Conservation (phyloP, 2,888 invertebrate genomes). For the Ethmia dodecea region DNA sequence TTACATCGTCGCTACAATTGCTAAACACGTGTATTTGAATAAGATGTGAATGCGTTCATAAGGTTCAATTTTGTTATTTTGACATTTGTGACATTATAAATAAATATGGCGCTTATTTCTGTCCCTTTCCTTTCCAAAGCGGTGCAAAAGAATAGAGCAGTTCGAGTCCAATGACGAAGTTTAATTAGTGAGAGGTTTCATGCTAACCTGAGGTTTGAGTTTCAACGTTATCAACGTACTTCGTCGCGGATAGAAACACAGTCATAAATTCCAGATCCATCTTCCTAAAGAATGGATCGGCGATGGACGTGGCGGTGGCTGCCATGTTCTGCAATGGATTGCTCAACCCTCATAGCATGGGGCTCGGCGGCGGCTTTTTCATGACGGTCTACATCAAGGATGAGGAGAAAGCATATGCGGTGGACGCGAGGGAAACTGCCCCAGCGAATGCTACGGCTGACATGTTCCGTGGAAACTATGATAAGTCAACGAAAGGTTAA, state of each 20-base stretch:
- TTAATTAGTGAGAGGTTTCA: no score
- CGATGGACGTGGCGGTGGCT: constrained; percentile 90
- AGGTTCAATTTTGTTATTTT: no score
- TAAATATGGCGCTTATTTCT: no score
- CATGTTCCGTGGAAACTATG: constrained; percentile 75
- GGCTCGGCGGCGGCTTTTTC: constrained; percentile 86
- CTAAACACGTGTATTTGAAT: no score
- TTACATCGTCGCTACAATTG: no score
- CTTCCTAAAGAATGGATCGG: constrained; percentile 83
- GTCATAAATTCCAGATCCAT: constrained; percentile 61
- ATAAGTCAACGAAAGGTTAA: constrained; percentile 66
- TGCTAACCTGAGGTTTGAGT: no score
- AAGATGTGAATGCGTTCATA: no score
- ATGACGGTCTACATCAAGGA: constrained; percentile 84
- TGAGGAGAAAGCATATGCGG: constrained; percentile 76
- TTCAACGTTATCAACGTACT: no score
- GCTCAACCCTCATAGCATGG: constrained; percentile 88
- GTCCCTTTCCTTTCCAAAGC: no score
- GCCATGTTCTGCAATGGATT: constrained; percentile 91
- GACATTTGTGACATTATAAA: no score
- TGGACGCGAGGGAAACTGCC: constrained; percentile 87
- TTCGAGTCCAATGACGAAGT: no score
- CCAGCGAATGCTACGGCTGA: constrained; percentile 78
- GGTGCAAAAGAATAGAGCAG: no score
- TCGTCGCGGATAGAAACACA: background rate